Conservation (phyloP, 2,888 invertebrate species). For the Iselma pallidipennis region DNA sequence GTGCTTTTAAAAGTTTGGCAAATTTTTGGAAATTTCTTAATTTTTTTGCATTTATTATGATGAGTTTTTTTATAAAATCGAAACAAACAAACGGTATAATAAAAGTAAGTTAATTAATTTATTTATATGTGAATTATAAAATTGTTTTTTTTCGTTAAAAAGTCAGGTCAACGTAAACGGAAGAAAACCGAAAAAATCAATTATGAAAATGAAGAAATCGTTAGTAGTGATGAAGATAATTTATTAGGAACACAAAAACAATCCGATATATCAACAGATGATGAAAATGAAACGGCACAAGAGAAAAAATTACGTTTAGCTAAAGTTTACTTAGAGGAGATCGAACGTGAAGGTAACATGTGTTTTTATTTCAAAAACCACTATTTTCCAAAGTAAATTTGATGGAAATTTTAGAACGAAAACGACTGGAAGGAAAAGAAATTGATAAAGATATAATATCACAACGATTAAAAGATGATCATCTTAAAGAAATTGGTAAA, state of each 20-base stretch:
- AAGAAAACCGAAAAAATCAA: constrained; percentile 29
- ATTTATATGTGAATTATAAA: not conserved
- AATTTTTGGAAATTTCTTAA: not conserved
- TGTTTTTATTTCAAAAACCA: not conserved
- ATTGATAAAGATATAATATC: constrained; percentile 69
- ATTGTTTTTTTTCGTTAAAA: not conserved
- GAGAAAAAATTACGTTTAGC: constrained; percentile 89
- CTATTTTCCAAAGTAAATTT: not conserved
- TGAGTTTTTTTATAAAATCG: constrained; percentile 50
- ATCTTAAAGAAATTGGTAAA: constrained; percentile 83
- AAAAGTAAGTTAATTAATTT: constrained; percentile 7
- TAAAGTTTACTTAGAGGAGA: constrained; percentile 85
- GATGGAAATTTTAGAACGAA: constrained; percentile 59
- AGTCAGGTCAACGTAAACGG: constrained; percentile 8
- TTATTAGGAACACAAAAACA: constrained; percentile 58
- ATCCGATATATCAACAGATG: constrained; percentile 58
- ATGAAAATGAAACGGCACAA: constrained; percentile 81
- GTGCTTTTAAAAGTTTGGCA: not conserved
- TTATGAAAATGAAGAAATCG: constrained; percentile 62
- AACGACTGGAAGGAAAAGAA: constrained; percentile 68
- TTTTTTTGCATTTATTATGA: constrained; percentile 21
- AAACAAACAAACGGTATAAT: constrained; percentile 37
- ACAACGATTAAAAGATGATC: constrained; percentile 80
- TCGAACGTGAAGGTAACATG: constrained; percentile 72
- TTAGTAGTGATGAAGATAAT: constrained; percentile 66